Percentiles rank a stretch among this genome's conserved stretches.
phyloP scores from a whole-genome alignment of 2,113 vertebrate species.

The Synodontis membranacea region DNA sequence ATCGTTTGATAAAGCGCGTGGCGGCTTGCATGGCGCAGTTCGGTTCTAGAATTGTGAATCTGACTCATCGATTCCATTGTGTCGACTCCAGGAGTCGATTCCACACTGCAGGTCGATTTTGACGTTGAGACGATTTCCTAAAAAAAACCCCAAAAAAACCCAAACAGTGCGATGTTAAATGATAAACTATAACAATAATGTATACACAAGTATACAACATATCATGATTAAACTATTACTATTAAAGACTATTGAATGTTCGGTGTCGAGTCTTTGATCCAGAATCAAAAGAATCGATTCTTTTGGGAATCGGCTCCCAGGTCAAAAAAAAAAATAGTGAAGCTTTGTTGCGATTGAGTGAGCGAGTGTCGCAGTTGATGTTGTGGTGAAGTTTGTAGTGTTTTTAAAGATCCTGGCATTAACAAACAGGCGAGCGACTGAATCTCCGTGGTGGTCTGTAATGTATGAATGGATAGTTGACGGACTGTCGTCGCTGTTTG shows the following conservation, averaged over 20 bases:
- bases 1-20: background rate
- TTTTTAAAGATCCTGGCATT: slow-evolving; percentile 66
- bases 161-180: accelerated
- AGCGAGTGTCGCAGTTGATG: slow-evolving; percentile 26
- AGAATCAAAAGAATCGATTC: background rate
- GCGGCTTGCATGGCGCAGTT: background rate
- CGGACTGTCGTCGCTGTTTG: slow-evolving; percentile 78
- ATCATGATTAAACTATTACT: background rate
- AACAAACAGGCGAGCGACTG: slow-evolving; percentile 53
- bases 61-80: background rate
- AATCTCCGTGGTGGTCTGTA: slow-evolving; percentile 72
- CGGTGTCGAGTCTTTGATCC: background rate
- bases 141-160: background rate
- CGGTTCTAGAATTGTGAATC: background rate
- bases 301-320: background rate
- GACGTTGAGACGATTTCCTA: background rate
- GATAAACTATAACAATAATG: background rate
- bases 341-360: background rate
- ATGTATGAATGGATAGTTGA: slow-evolving; percentile 83
- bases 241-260: background rate
- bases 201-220: background rate
- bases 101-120: background rate
- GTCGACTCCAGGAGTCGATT: background rate
- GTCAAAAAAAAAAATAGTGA: background rate
- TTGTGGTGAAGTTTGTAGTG: background rate